These are phyloP conservation scores for Epinotia demarniana DNA, from an alignment of 2,888 invertebrate genomes.

Conservation along the genomic window DNA sequence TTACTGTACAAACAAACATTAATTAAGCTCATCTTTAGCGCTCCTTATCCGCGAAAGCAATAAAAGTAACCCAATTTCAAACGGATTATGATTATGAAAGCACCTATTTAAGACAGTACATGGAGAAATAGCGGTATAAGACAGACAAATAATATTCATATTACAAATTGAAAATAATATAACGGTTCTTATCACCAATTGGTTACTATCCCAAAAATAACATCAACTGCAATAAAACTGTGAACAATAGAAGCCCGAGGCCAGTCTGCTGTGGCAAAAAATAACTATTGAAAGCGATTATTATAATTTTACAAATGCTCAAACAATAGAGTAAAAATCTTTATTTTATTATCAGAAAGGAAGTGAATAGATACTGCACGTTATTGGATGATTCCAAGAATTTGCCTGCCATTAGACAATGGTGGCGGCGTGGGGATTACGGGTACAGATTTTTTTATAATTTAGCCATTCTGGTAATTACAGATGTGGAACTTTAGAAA, in stretches of 20 bases:
- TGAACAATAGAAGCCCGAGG: slow-evolving; percentile 62
- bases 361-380: slow-evolving; percentile 77
- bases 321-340: slow-evolving; percentile 75
- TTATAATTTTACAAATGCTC: slow-evolving; percentile 74
- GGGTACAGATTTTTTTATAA: slow-evolving; percentile 47
- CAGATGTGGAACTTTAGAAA: slow-evolving; percentile 29
- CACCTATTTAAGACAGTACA: slow-evolving; percentile 18
- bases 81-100: slow-evolving; percentile 13
- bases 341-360: slow-evolving; percentile 76
- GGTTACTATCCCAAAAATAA: slow-evolving; percentile 51
- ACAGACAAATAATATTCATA: slow-evolving; percentile 2
- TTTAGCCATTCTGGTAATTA: slow-evolving; percentile 32
- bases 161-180: slow-evolving; percentile 29
- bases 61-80: slow-evolving; percentile 5
- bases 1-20: slow-evolving; percentile 18
- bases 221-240: slow-evolving; percentile 67
- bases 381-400: slow-evolving; percentile 74
- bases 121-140: background rate
- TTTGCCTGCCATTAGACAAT: slow-evolving; percentile 73
- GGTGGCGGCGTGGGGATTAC: slow-evolving; percentile 54
- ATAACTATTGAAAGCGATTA: slow-evolving; percentile 67
- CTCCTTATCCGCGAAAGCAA: slow-evolving; percentile 21
- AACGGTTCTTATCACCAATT: slow-evolving; percentile 32
- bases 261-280: slow-evolving; percentile 58
- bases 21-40: slow-evolving; percentile 8